A percentile compares a stretch with the other conserved stretches of the same genome.
These are phyloP conservation scores for Melanotaenia parkinsoni DNA, from an alignment of 2,797 vertebrate species.

Conservation along the genomic window DNA sequence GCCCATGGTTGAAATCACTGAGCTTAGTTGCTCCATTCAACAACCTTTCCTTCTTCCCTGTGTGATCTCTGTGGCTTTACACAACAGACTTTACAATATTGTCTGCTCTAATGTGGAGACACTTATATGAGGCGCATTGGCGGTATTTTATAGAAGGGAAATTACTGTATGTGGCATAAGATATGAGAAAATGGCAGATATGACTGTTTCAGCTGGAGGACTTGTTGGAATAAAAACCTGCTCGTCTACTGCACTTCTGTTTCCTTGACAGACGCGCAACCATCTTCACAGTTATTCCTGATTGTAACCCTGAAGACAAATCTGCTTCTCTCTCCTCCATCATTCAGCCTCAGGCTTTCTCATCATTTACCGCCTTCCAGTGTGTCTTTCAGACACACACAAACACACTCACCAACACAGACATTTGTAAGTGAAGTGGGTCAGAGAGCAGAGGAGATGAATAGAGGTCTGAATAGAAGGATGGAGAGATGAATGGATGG, in stretches of 20 bases:
- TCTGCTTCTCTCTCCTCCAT: conserved; percentile 19
- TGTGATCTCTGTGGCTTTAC: background rate
- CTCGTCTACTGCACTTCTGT: background rate
- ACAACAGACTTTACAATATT: background rate
- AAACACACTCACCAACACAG: conserved; percentile 50
- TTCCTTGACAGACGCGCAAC: background rate
- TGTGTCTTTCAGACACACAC: conserved; percentile 31
- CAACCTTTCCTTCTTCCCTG: background rate
- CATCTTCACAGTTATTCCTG: background rate
- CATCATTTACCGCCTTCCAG: conserved; percentile 31
- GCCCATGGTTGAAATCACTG: background rate
- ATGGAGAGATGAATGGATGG: conserved; percentile 70
- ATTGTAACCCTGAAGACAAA: conserved; percentile 19
- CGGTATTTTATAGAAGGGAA: background rate
- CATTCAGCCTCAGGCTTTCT: conserved; percentile 24
- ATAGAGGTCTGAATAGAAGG: conserved; percentile 66
- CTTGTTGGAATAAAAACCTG: background rate
- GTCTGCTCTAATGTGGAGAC: background rate
- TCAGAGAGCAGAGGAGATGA: conserved; percentile 73
- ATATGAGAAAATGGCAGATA: background rate
- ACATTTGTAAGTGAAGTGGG: conserved; percentile 77
- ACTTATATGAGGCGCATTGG: background rate
- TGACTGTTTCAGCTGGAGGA: background rate
- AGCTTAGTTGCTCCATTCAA: background rate
- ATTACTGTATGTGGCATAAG: background rate